Evolutionary conservation across 23 tunicate genomes (phyloP).

Genomic region (Trididemnum clinides): DNA sequence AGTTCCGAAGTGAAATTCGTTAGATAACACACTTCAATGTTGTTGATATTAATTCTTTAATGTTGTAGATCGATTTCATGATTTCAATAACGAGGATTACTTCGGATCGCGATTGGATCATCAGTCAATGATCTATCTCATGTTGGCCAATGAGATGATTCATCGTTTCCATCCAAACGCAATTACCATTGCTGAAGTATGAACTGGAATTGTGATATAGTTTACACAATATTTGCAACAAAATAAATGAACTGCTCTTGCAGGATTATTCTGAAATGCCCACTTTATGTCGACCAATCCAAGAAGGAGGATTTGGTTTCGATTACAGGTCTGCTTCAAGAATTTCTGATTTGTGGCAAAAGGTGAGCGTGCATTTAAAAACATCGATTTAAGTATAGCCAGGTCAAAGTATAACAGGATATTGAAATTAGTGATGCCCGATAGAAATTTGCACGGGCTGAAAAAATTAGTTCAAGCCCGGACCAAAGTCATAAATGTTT

Average conservation of each 20-base stretch:
- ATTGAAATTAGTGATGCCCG: too few species aligned
- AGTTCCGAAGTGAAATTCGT: background rate
- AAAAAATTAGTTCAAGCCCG: too few species aligned
- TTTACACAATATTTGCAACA: background rate
- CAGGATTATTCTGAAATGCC: slow-evolving; percentile 95
- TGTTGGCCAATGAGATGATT: slow-evolving; percentile 76
- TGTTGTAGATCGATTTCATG: background rate
- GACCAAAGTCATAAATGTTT: too few species aligned
- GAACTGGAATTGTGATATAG: background rate
- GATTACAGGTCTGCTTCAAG: slow-evolving; percentile 80
- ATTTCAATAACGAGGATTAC: slow-evolving; percentile 54
- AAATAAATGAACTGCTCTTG: slow-evolving; percentile 14
- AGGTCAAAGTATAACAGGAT: too few species aligned
- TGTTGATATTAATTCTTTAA: background rate
- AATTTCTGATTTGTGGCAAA: slow-evolving; percentile 83
- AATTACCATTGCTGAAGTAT: slow-evolving; percentile 78
- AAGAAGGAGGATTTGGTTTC: slow-evolving; percentile 96
- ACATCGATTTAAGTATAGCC: background rate
- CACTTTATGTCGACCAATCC: slow-evolving; percentile 83
- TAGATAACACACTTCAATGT: background rate
- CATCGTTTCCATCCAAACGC: slow-evolving; percentile 65
- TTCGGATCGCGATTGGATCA: slow-evolving; percentile 76
- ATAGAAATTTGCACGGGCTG: too few species aligned
- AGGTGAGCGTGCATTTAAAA: slow-evolving; percentile 1
- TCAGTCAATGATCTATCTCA: slow-evolving; percentile 71